phyloP scores from a whole-genome alignment of 2,113 vertebrate species.

The Amphiprion ocellaris region DNA sequence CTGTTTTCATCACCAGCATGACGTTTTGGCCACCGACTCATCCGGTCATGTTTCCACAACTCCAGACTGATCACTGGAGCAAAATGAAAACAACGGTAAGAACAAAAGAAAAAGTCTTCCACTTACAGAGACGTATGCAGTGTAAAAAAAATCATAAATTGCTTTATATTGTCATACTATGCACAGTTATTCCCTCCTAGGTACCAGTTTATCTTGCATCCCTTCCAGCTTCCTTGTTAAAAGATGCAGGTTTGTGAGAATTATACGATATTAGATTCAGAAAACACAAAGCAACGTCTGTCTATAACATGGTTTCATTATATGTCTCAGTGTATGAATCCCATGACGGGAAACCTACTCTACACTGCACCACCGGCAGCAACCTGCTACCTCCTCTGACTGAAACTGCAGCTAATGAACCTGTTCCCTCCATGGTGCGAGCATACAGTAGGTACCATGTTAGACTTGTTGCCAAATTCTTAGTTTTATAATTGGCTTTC shows the following conservation, averaged over 20 bases:
- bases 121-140: not conserved
- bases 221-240: slow-evolving; percentile 50
- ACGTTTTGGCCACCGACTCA: slow-evolving; percentile 72
- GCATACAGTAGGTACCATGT: slow-evolving; percentile 25
- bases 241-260: slow-evolving; percentile 64
- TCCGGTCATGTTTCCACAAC: slow-evolving; percentile 69
- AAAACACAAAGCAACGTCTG: not conserved
- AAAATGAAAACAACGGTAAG: slow-evolving; percentile 78
- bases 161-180: not conserved
- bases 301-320: not conserved
- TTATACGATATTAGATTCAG: not conserved
- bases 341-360: slow-evolving; percentile 3
- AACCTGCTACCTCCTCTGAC: slow-evolving; percentile 45
- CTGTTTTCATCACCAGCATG: slow-evolving; percentile 56
- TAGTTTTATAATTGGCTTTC: not conserved
- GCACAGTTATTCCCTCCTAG: slow-evolving; percentile 41
- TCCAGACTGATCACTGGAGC: slow-evolving; percentile 76
- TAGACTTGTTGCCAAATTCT: not conserved
- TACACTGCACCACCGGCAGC: not conserved
- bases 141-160: not conserved
- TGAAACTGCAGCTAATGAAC: slow-evolving; percentile 3
- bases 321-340: slow-evolving; percentile 6
- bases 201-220: slow-evolving; percentile 54
- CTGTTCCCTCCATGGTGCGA: not conserved
- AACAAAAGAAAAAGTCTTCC: not conserved